A percentile compares a stretch with the other conserved stretches of the same genome.
Evolutionary conservation across 2,113 vertebrate genomes (phyloP).

Genomic region (Larimichthys polyactis): DNA sequence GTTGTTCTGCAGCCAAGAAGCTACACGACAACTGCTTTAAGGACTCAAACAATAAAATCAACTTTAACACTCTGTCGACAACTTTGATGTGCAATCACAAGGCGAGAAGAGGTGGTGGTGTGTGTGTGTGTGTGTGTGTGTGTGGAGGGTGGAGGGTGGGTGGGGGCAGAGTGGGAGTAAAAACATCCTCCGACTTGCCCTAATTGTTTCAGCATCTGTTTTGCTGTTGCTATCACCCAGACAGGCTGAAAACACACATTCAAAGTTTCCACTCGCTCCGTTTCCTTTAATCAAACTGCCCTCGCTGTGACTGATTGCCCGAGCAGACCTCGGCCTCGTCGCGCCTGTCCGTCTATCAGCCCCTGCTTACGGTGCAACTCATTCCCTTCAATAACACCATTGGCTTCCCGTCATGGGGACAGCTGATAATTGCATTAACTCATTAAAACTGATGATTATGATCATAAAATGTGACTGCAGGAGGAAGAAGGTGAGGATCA

Average conservation of each 20-base stretch:
- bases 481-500: constrained; percentile 22
- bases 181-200: constrained; percentile 77
- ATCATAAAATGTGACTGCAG: constrained; percentile 39
- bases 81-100: constrained; percentile 80
- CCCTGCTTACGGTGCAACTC: constrained; percentile 57
- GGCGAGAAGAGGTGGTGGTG: constrained; percentile 27
- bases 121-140: too few relatives aligned
- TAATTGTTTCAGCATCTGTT: constrained; percentile 84
- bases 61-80: constrained; percentile 77
- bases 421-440: constrained; percentile 61
- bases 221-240: constrained; percentile 68
- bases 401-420: constrained; percentile 23
- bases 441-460: constrained; percentile 64
- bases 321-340: constrained; percentile 52
- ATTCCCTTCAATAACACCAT: constrained; percentile 17
- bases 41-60: constrained; percentile 77
- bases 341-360: constrained; percentile 30
- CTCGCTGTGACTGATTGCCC: constrained; percentile 70
- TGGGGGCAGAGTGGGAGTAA: constrained; percentile 57
- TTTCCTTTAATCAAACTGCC: constrained; percentile 81
- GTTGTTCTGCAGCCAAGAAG: constrained; percentile 39
- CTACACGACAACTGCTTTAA: constrained; percentile 63
- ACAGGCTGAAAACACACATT: constrained; percentile 65
- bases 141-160: background rate
- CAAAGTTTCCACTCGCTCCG: constrained; percentile 71